Evolutionary conservation across 1,140 invertebrate species (phyloP).

Genomic region (Papilio dardanus): DNA sequence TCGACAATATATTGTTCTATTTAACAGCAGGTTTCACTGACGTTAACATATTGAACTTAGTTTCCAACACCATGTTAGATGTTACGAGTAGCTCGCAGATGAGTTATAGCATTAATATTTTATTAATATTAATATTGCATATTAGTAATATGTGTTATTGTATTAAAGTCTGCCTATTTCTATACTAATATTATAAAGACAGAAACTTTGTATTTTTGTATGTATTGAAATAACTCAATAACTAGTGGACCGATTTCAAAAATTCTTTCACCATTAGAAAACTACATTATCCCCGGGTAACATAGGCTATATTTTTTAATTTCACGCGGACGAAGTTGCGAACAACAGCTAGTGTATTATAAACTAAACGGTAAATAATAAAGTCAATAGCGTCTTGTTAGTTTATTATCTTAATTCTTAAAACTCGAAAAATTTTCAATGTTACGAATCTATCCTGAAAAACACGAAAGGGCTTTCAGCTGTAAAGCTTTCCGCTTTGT

Average conservation of each 20-base stretch:
- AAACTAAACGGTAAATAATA: not conserved
- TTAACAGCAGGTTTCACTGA: not conserved
- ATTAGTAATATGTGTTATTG: too few species aligned
- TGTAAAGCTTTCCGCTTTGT: constrained; percentile 1
- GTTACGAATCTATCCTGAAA: not conserved
- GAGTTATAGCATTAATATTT: not conserved
- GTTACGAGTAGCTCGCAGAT: not conserved
- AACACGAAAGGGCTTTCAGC: not conserved
- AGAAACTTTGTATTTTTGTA: too few species aligned
- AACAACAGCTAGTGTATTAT: too few species aligned
- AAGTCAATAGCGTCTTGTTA: not conserved
- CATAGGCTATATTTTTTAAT: too few species aligned
- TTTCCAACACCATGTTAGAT: not conserved
- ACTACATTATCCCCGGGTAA: too few species aligned
- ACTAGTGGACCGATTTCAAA: too few species aligned
- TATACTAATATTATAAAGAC: too few species aligned
- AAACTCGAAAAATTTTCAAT: not conserved
- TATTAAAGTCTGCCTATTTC: too few species aligned
- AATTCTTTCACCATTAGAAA: too few species aligned
- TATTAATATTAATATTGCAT: not conserved
- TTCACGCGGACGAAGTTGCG: too few species aligned
- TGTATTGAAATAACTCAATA: too few species aligned
- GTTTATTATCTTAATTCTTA: not conserved
- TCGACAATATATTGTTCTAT: not conserved
- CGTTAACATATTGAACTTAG: constrained; percentile 11